Percentiles rank a stretch among this genome's conserved stretches.
Conservation (phyloP, 2,797 vertebrate genomes). For the Fringilla coelebs region DNA sequence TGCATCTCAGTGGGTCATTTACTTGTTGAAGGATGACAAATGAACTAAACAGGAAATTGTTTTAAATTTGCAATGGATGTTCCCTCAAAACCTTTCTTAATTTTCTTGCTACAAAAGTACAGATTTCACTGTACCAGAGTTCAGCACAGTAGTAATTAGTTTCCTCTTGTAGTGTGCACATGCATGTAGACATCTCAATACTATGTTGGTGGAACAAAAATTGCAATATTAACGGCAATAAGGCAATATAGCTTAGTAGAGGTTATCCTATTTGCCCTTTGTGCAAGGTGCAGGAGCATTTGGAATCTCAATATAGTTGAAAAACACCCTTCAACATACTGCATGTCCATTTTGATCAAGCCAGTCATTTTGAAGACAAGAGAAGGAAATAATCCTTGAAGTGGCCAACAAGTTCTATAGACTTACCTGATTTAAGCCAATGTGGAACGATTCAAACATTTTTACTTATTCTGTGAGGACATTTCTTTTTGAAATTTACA, state of each 20-base stretch:
- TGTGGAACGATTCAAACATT: background rate
- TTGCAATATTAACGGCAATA: background rate
- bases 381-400: background rate
- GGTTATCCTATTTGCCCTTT: background rate
- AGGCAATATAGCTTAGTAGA: background rate
- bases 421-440: background rate
- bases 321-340: background rate
- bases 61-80: constrained; percentile 48
- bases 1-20: constrained; percentile 17
- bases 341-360: background rate
- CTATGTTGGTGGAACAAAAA: background rate
- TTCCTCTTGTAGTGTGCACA: background rate
- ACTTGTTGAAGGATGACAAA: constrained; percentile 61
- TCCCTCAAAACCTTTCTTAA: constrained; percentile 59
- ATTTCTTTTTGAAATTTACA: background rate
- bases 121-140: constrained; percentile 27
- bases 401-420: background rate
- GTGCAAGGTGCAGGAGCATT: background rate
- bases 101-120: constrained; percentile 52
- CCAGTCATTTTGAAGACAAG: background rate
- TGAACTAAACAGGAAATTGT: constrained; percentile 52
- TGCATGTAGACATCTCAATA: background rate
- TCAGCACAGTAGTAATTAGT: background rate
- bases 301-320: background rate
- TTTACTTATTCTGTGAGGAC: background rate